Evolutionary conservation across 1,140 invertebrate genomes (phyloP), one percentile per base, ranked within the genome.

Genomic region (Panonychus citri): DNA sequence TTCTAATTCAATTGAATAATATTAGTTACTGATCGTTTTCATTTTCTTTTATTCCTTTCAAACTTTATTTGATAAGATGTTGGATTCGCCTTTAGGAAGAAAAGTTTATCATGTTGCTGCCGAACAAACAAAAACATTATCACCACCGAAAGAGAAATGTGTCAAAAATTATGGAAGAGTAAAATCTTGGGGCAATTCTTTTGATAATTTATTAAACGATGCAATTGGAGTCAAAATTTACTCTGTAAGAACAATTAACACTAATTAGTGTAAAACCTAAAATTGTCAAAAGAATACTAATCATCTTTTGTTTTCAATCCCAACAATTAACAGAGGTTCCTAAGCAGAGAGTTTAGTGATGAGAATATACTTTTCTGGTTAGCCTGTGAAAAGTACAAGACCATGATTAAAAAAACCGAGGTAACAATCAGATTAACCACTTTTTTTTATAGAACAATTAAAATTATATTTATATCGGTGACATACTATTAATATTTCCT

Each of bases 331-430:
- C 24, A 46, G n/a, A 52, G 24, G 24, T 77, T 77, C 60, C 65
- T 78, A 3, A 68, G 70, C 57, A 70, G 73, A 2, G 76, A 78
- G 62, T 76, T 74, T 62, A 76, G 74, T 65, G 75, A 77, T 57
- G 76, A 78, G 62, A 78, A 78, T 62, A 68, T 78, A 17, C 76
- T 77, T 55, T 78, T 78, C 60, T 78, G 76, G 76, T 62, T 76
- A 13, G 75, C 74, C 2, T 75, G 76, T 62, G 76, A 78, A 63
- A 73, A 77, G 30, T 78, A 71, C 66, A 70, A 73, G 64, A 70
- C 70, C 58, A 26, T 28, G 28, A 28, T 25, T 10, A 46, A 46
- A 19, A 46, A 46, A 24, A 46, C n/a, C 19, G 43, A 46, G n/a
- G 21, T 46, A n/a, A 46, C 15, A n/a, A 7, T 34, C 12, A 7